Evolutionary conservation across 2,888 invertebrate species (phyloP), one percentile per base, ranked within the genome.

Genomic region (Omphaloscelis lunosa): DNA sequence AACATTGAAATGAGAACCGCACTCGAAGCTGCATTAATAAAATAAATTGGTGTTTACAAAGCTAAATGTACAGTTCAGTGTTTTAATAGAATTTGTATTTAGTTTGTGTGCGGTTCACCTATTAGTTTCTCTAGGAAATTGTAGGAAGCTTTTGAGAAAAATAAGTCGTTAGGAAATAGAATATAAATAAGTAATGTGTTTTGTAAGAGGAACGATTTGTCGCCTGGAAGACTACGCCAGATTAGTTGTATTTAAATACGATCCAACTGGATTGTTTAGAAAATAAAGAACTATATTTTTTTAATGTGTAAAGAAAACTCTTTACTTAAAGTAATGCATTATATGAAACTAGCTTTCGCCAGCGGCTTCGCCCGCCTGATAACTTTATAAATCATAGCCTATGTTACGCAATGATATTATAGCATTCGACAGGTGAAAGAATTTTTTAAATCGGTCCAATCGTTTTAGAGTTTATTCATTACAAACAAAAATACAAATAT

Each of bases 1-100:
- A 77, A 82, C 73, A 85, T 56, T 70, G 73, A 73, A 79, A 85
- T 73, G 87, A 51, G 59, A 73, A 70, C 70, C 48, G 68, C 61
- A 69, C 53, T 74, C 53, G 48, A 72, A 74, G 39, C 69, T 72
- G 70, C 67, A 83, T 85, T 81, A 68, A 67, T 61, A 75, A 85
- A 71, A 75, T 71, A 59, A 39, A 3, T n/a, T 45, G 12, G 23
- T 51, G 27, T 81, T 69, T 84, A 41, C 51, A 77, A 65, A 48
- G 51, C 45, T 51, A 78, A 34, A 56, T n/a, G 59, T 23, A 68
- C 15, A 59, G 45, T 59, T 68, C n/a, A 67, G 27, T 48, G 1
- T 59, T 68, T 75, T 84, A 66, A 81, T 73, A 74, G 53, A 65
- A 72, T 80, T 84, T 72, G 11, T 41, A 27, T 62, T 66, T 62